These are phyloP conservation scores for Allolobophora icterica DNA, from an alignment of 2,888 invertebrate species.

Conservation along the genomic window DNA sequence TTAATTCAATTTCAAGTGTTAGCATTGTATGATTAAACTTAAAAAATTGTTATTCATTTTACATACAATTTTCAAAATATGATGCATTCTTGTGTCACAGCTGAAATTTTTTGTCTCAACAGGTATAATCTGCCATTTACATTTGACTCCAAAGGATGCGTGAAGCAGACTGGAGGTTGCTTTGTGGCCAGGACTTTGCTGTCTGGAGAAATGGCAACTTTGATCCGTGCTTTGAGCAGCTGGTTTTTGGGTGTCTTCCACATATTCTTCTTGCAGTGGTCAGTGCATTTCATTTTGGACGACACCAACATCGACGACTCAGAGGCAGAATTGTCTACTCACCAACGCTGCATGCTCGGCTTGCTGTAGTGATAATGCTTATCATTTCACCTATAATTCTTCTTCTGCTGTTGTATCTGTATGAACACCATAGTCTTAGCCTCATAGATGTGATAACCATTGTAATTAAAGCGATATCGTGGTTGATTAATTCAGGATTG, in stretches of 20 bases:
- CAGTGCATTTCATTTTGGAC: constrained; percentile 83
- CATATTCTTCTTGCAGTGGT: constrained; percentile 76
- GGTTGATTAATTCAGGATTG: constrained; percentile 83
- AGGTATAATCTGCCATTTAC: not conserved
- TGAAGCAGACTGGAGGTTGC: constrained; percentile 28
- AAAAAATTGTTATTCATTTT: not conserved
- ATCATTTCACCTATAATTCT: constrained; percentile 75
- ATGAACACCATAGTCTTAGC: constrained; percentile 56
- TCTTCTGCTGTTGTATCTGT: constrained; percentile 65
- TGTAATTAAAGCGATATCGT: constrained; percentile 77
- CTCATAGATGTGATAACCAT: constrained; percentile 77
- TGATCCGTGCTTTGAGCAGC: constrained; percentile 83
- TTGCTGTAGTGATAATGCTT: constrained; percentile 73
- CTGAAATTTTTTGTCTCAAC: not conserved
- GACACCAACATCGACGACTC: constrained; percentile 72
- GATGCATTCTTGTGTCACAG: not conserved
- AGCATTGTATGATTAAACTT: not conserved
- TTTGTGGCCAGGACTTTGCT: constrained; percentile 59
- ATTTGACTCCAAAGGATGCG: not conserved
- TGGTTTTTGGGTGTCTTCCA: constrained; percentile 77
- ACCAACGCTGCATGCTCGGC: constrained; percentile 73
- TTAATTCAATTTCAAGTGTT: not conserved
- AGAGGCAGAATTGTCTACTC: constrained; percentile 72
- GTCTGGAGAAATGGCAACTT: constrained; percentile 69
- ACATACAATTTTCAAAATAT: constrained; percentile 14